Evolutionary conservation across 2,113 vertebrate genomes (phyloP), one percentile per base, ranked within the genome.

Genomic region (Pteruthius melanotis): DNA sequence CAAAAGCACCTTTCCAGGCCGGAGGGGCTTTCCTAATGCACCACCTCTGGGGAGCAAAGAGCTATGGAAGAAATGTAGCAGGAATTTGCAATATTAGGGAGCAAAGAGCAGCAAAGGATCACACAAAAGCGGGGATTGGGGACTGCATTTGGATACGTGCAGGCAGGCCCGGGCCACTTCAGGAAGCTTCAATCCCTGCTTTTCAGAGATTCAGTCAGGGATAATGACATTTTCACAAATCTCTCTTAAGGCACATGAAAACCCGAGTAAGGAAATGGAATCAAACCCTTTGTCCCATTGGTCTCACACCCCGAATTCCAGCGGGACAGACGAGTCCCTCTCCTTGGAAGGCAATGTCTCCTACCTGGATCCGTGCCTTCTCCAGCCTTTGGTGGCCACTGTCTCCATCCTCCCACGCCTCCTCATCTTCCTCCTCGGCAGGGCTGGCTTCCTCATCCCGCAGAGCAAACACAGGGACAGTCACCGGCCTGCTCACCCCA

Each of bases 261-360:
- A 42, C 40, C 44, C 18, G 18, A 44, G 44, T 44, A 44, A 44
- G 87, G 95, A 84, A 82, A 50, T 68, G 54, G 97, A 97, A 10
- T 88, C 93, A 57, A 98, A 98, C 94, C 89, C 94, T 60, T 98
- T 98, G 47, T 60, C 87, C 22, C 33, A 40, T 24, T 86, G 84
- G 92, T 60, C 63, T 47, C 60, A 42, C 1, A 1, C 3, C 13
- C 39, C 22, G 16, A 90, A 35, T 54, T 54, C 88, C 39, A 98
- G 54, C 1, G 80, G 49, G 57, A 96, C 97, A 1, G 68, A 78
- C 24, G 92, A 96, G 49, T 69, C 88, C 15, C 49, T 89, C 65
- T 39, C 57, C 11, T 37, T 60, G 24, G 24, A 60, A 60, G 35
- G 24, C 57, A 37, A 9, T 1, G 2, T 37, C 57, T 39, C 35